phyloP scores from a whole-genome alignment of 2,797 vertebrate species.

The Acrossocheilus wenchowensis region DNA sequence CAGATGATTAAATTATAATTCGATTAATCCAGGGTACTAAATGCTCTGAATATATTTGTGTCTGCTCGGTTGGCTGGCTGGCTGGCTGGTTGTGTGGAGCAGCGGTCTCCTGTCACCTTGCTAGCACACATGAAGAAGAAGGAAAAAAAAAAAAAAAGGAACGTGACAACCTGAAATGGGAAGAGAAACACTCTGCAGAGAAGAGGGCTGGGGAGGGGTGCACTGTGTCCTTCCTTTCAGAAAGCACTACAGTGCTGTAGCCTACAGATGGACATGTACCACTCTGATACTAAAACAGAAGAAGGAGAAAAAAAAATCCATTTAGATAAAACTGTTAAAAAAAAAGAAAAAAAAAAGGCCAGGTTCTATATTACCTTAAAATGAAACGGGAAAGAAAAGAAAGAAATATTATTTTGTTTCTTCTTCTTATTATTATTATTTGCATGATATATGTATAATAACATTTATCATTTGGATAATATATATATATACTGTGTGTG shows the following conservation, averaged over 20 bases:
- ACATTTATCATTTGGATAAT: no score
- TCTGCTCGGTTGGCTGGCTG: slow-evolving; percentile 78
- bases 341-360: background rate
- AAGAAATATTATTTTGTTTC: background rate
- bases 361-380: background rate
- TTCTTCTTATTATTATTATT: no score
- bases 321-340: background rate
- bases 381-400: no score
- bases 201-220: slow-evolving; percentile 64
- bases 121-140: slow-evolving; percentile 54
- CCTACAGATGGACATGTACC: background rate
- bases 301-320: background rate
- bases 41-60: slow-evolving; percentile 85
- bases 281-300: background rate
- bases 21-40: slow-evolving; percentile 87
- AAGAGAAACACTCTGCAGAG: slow-evolving; percentile 37
- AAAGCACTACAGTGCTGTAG: slow-evolving; percentile 24
- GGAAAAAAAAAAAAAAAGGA: slow-evolving; percentile 21
- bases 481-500: no score
- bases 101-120: slow-evolving; percentile 64
- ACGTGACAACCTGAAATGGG: slow-evolving; percentile 51
- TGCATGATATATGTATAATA: no score
- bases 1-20: slow-evolving; percentile 95
- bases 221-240: slow-evolving; percentile 27
- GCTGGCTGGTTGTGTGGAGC: slow-evolving; percentile 68